phyloP scores from a whole-genome alignment of 35 echinoderm and acorn worm species.

The Ophioderma brevispina region DNA sequence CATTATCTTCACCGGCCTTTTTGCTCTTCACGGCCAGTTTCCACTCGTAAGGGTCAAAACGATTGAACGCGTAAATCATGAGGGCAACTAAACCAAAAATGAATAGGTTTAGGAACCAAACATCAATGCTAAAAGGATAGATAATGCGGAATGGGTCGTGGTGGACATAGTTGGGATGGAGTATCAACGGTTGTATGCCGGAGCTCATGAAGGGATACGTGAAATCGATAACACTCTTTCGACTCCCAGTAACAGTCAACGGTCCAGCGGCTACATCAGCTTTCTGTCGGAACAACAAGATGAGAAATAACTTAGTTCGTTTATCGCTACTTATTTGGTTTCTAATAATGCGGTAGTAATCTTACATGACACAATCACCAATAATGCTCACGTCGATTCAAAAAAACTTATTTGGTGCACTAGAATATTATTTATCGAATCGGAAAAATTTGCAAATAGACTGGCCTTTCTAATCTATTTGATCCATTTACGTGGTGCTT shows the following conservation, averaged over 20 bases:
- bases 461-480: no score
- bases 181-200: conserved; percentile 31
- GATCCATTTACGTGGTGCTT: no score
- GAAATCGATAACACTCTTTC: conserved; percentile 28
- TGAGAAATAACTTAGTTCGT: no score
- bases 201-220: conserved; percentile 39
- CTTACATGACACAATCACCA: no score
- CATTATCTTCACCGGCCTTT: conserved; percentile 15
- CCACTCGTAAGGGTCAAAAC: conserved; percentile 46
- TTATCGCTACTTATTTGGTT: no score
- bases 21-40: background rate
- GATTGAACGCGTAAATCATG: conserved; percentile 19
- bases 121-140: conserved; percentile 33
- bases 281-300: conserved; percentile 7
- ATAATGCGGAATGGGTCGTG: conserved; percentile 34
- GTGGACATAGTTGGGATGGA: conserved; percentile 12
- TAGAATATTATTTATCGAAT: no score
- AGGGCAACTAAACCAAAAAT: conserved; percentile 24
- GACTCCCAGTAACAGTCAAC: background rate
- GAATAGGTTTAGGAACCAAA: conserved; percentile 28
- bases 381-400: no score
- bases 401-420: no score
- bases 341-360: no score
- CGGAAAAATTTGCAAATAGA: no score
- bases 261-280: conserved; percentile 57